phyloP scores from a whole-genome alignment of 2,888 invertebrate genomes.

The Acrocera orbiculus region DNA sequence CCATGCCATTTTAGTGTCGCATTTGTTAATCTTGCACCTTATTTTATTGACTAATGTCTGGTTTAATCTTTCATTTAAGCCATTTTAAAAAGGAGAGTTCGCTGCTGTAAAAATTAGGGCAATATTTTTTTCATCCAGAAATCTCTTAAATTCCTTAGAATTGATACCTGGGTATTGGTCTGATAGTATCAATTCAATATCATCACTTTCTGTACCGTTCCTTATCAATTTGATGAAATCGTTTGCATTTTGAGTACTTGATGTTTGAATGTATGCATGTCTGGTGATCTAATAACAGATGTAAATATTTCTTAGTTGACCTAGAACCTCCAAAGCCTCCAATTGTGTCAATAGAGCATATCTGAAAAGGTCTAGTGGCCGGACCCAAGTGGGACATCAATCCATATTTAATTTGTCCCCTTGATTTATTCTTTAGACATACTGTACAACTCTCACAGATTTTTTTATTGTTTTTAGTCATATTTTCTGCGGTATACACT shows the following conservation, averaged over 20 bases:
- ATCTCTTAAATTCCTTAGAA: slow-evolving; percentile 18
- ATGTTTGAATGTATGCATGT: slow-evolving; percentile 17
- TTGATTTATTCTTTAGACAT: slow-evolving; percentile 11
- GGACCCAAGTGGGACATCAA: slow-evolving; percentile 12
- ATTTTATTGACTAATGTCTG: too few relatives aligned
- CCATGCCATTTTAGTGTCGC: too few relatives aligned
- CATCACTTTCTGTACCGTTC: slow-evolving; percentile 11
- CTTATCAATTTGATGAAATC: slow-evolving; percentile 17
- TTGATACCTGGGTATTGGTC: slow-evolving; percentile 21
- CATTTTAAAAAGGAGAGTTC: slow-evolving; percentile 8
- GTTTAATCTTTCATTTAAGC: too few relatives aligned
- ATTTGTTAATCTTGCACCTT: too few relatives aligned
- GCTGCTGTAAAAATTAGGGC: slow-evolving; percentile 11
- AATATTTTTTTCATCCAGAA: too few relatives aligned
- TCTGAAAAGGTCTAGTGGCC: slow-evolving; percentile 16
- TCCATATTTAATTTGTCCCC: slow-evolving; percentile 8
- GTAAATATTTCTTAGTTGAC: slow-evolving; percentile 19
- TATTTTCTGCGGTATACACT: slow-evolving; percentile 9
- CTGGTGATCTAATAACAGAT: slow-evolving; percentile 19
- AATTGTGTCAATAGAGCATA: slow-evolving; percentile 19
- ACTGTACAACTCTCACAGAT: slow-evolving; percentile 8
- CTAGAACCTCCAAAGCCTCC: slow-evolving; percentile 19
- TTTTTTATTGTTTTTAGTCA: slow-evolving; percentile 7
- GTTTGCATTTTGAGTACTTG: slow-evolving; percentile 17
- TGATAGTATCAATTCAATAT: slow-evolving; percentile 16